Evolutionary conservation across 2,113 vertebrate species (phyloP).

Genomic region (Chaetorhynchus papuensis): DNA sequence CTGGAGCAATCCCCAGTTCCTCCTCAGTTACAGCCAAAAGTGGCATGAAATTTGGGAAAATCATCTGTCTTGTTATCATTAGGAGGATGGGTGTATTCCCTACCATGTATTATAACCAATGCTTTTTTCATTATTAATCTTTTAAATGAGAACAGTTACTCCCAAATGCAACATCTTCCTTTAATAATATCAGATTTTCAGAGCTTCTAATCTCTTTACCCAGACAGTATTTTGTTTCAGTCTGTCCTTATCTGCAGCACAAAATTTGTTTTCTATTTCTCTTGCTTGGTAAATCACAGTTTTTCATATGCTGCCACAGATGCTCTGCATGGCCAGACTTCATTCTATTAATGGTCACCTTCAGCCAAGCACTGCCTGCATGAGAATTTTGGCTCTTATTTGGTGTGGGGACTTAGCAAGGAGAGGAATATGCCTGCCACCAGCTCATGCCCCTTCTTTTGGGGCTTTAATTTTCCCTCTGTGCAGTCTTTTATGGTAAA

Average conservation of each 20-base stretch:
- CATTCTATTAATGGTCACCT: background rate
- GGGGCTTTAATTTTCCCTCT: background rate
- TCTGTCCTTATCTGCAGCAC: background rate
- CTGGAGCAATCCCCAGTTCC: background rate
- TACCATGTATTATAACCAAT: background rate
- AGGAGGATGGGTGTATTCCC: background rate
- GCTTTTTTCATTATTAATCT: background rate
- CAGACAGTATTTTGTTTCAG: background rate
- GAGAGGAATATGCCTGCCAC: background rate
- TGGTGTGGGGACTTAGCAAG: background rate
- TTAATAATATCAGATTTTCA: background rate
- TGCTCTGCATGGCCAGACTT: background rate
- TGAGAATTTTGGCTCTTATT: background rate
- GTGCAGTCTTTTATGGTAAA: background rate
- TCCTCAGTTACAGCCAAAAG: background rate
- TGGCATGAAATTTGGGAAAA: background rate
- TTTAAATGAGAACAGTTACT: background rate
- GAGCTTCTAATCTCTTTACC: background rate
- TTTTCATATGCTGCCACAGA: background rate
- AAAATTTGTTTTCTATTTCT: constrained; percentile 7
- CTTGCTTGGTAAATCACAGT: background rate
- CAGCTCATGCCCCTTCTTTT: background rate
- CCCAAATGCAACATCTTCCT: background rate
- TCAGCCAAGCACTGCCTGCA: background rate
- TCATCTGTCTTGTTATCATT: background rate